These are phyloP conservation scores for Pseudocheirus occidentalis DNA, from an alignment of 2,797 vertebrate genomes.

Conservation along the genomic window DNA sequence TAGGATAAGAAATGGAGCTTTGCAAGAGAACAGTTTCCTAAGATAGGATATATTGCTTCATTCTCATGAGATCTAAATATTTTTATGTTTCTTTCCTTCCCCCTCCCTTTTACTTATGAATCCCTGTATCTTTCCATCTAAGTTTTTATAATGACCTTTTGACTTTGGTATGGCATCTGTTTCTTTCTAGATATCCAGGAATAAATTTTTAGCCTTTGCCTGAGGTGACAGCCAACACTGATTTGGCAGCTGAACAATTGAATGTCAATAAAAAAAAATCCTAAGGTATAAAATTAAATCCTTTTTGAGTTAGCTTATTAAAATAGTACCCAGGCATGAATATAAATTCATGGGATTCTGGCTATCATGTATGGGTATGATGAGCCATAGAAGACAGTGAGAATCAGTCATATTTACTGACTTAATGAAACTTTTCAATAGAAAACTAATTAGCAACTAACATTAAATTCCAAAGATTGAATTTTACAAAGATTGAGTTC, in stretches of 20 bases:
- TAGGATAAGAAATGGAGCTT: neutral
- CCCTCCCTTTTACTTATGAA: neutral
- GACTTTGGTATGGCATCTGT: neutral
- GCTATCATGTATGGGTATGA: neutral
- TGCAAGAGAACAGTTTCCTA: neutral
- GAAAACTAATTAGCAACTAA: neutral
- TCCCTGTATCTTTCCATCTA: neutral
- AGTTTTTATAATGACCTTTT: neutral
- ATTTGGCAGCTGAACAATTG: neutral
- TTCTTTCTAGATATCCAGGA: neutral
- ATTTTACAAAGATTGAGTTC: constrained; percentile 22
- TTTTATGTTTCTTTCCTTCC: constrained; percentile 15
- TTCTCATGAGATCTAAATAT: constrained; percentile 12
- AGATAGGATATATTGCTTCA: neutral
- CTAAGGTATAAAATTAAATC: constrained; percentile 3
- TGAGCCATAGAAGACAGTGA: constrained; percentile 14
- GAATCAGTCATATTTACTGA: neutral
- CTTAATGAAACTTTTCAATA: constrained; percentile 17
- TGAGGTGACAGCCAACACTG: neutral
- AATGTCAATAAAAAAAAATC: constrained; percentile 9
- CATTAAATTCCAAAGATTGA: constrained; percentile 12
- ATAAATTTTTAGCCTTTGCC: constrained; percentile 6
- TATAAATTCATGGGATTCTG: neutral
- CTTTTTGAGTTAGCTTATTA: constrained; percentile 19
- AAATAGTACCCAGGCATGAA: neutral